These are phyloP conservation scores for Epizoanthus ramosus DNA, from an alignment of 92 coral and sea anemone genomes.

Conservation along the genomic window DNA sequence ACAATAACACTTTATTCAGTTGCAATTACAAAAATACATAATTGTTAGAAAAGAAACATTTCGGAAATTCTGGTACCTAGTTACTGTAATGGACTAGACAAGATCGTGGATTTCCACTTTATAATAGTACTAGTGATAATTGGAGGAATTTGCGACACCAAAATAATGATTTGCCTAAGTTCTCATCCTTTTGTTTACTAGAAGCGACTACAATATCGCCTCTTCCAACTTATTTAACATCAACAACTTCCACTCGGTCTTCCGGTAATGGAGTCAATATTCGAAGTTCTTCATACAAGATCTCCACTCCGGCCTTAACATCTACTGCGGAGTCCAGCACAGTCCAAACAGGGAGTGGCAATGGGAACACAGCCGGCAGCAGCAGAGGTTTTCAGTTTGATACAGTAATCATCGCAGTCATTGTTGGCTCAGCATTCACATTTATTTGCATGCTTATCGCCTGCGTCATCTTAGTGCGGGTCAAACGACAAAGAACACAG, in stretches of 20 bases:
- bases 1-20: too few species aligned
- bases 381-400: conserved; percentile 2
- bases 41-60: too few species aligned
- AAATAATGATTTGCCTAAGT: not conserved
- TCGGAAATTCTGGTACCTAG: too few species aligned
- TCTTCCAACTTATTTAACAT: not conserved
- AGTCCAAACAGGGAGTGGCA: not conserved
- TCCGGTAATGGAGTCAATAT: not conserved
- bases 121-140: not conserved
- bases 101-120: too few species aligned
- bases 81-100: too few species aligned
- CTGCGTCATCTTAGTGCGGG: conserved; percentile 13
- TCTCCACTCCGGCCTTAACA: not conserved
- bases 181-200: not conserved
- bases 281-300: not conserved
- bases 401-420: conserved; percentile 19
- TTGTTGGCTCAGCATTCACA: conserved; percentile 25
- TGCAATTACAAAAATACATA: too few species aligned
- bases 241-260: not conserved
- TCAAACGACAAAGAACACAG: conserved; percentile 15
- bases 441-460: conserved; percentile 27
- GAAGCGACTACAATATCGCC: conserved; percentile 22
- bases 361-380: not conserved
- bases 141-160: not conserved
- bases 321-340: not conserved